Evolutionary conservation across 2,888 invertebrate species (phyloP), one percentile per base, ranked within the genome.

Genomic region (Hyposoter dolosus): DNA sequence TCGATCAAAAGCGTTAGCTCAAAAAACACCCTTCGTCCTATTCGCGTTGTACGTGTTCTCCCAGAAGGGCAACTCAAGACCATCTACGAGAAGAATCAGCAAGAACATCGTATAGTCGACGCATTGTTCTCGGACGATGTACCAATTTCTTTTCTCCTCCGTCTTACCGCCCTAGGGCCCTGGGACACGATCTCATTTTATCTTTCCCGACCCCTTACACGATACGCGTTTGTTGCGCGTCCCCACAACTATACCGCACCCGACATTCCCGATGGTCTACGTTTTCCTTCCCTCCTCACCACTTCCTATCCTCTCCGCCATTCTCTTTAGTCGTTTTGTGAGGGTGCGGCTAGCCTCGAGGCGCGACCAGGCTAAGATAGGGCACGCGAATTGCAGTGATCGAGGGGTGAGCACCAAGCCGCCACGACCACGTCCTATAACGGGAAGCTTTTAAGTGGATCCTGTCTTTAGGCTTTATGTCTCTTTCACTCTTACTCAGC

Each of bases 161-260:
- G 89, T 91, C 90, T 89, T 71, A 84, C 83, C 85, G 86, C 86
- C 87, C 88, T 60, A 69, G 69, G 87, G 81, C 83, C 89, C 83
- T 80, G 86, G 90, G 93, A 93, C 94, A 93, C 93, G 93, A 93
- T 93, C 93, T 93, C 92, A 92, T 93, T 94, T 94, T 94, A 93
- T 94, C 93, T 93, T 56, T 77, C 89, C 89, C 92, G 91, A 91
- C 91, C 93, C 92, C 92, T 93, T 93, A 93, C 92, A 93, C 90
- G 92, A 93, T 90, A 90, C 90, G 90, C 92, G 93, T 93, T 92
- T 93, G 94, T 93, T 91, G 90, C 92, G 89, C 92, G 89, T 88
- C 88, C 88, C 89, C 88, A 86, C 88, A 90, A 90, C 90, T 89
- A 79, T 84, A 89, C 88, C 88, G 75, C 83, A 81, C 60, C 75